Evolutionary conservation across 1,140 invertebrate genomes (phyloP), one percentile per base, ranked within the genome.

Genomic region (Pachypeltis micranthus): DNA sequence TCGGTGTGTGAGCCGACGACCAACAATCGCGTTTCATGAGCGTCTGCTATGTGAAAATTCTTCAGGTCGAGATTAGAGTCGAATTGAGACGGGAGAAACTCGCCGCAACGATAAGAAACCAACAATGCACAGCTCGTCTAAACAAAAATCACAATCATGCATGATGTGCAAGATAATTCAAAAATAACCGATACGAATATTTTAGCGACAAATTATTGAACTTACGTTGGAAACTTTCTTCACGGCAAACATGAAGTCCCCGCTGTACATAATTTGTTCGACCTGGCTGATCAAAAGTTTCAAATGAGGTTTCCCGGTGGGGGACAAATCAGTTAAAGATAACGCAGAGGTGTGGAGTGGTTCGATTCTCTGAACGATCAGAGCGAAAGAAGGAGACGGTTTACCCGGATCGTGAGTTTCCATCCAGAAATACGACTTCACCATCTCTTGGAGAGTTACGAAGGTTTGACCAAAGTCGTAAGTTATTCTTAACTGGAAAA

Each of bases 231-330:
- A 4, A 1, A 58, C 28, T 60, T 66, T 80, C 68, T 78, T 85
- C 0, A 85, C 88, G 0, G 85, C 90, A 76, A 94, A 93, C 81
- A 92, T 84, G 71, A 87, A 93, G 65, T 91, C 86, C 4, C 84
- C 87, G 70, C 82, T 84, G 1, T 91, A 79, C 71, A 88, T 84
- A 74, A 94, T 91, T 69, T 93, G 87, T 70, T 86, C 81, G 3
- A 91, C 83, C 65, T 85, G 80, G 0, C 77, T 75, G 28, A 90
- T 47, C 28, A 64, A 23, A 16, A 64, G 57, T 64, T 65, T 63
- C 21, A 69, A 70, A 56, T 61, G 64, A 19, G 39, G 19, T 31
- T 62, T 24, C 14, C 54, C 54, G 34, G 21, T 27, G 16, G 68
- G 63, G 54, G 72, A 67, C 63, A 78, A 78, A 59, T 79, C 75